Evolutionary conservation across 2,888 invertebrate genomes (phyloP).

Genomic region (Lasioglossum lativentre): DNA sequence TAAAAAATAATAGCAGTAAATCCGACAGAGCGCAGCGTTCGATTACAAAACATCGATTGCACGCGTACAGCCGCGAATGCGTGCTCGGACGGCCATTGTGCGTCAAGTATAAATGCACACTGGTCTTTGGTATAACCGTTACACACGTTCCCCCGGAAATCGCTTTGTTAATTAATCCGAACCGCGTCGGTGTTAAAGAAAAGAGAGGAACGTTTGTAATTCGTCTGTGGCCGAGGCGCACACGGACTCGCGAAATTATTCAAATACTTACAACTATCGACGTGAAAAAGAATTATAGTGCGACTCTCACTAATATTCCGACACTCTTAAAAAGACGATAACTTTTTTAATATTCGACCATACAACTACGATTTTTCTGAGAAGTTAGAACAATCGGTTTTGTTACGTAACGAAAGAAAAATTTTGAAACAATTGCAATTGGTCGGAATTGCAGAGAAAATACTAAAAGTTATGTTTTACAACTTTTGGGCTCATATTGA

Average conservation of each 20-base stretch:
- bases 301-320: too few relatives aligned
- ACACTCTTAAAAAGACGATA: too few relatives aligned
- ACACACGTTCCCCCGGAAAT: constrained; percentile 41
- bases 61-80: not conserved
- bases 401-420: too few relatives aligned
- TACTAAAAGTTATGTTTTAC: too few relatives aligned
- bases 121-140: constrained; percentile 28
- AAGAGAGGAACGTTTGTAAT: constrained; percentile 22
- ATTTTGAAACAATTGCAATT: too few relatives aligned
- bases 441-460: too few relatives aligned
- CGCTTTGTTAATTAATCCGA: constrained; percentile 27
- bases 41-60: constrained; percentile 58
- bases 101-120: constrained; percentile 1
- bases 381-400: too few relatives aligned
- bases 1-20: constrained; percentile 69
- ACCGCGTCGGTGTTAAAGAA: constrained; percentile 35
- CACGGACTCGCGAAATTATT: not conserved
- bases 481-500: too few relatives aligned
- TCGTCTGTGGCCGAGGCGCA: not conserved
- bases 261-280: not conserved
- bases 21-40: constrained; percentile 51
- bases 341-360: too few relatives aligned
- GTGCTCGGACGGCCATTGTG: constrained; percentile 23
- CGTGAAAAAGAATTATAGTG: not conserved
- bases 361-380: too few relatives aligned